These are phyloP conservation scores for Euphonia xanthogaster DNA, from an alignment of 2,797 vertebrate genomes.

Conservation along the genomic window DNA sequence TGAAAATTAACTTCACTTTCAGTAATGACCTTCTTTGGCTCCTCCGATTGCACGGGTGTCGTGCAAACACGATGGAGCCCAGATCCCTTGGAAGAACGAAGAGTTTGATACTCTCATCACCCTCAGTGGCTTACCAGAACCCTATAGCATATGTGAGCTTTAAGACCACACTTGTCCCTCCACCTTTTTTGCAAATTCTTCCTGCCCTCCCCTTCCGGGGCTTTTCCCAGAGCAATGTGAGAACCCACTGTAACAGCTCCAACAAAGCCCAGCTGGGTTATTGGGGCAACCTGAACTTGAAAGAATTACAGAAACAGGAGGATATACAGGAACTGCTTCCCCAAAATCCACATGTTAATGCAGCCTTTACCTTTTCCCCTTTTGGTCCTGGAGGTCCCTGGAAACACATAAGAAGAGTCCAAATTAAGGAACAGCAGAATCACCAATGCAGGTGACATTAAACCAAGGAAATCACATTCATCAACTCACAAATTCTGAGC, in stretches of 20 bases:
- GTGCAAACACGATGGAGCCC: not conserved
- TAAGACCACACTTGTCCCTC: not conserved
- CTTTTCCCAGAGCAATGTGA: not conserved
- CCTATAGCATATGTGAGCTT: not conserved
- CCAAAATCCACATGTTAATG: not conserved
- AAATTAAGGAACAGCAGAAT: not conserved
- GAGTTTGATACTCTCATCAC: not conserved
- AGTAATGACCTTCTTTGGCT: not conserved
- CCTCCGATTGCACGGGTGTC: not conserved
- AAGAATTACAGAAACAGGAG: not conserved
- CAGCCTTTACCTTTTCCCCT: constrained; percentile 88
- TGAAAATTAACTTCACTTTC: not conserved
- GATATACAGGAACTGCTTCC: not conserved
- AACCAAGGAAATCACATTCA: not conserved
- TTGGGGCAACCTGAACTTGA: not conserved
- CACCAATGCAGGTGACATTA: not conserved
- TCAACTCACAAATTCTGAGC: not conserved
- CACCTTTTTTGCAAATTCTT: not conserved
- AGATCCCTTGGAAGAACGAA: not conserved
- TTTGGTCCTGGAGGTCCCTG: constrained; percentile 88
- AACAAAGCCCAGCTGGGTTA: not conserved
- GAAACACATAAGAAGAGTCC: constrained; percentile 20
- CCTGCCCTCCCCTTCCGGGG: not conserved
- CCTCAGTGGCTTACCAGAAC: not conserved
- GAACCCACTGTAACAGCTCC: not conserved